Evolutionary conservation across 1,140 invertebrate species (phyloP).

Genomic region (Cyclina sinensis): DNA sequence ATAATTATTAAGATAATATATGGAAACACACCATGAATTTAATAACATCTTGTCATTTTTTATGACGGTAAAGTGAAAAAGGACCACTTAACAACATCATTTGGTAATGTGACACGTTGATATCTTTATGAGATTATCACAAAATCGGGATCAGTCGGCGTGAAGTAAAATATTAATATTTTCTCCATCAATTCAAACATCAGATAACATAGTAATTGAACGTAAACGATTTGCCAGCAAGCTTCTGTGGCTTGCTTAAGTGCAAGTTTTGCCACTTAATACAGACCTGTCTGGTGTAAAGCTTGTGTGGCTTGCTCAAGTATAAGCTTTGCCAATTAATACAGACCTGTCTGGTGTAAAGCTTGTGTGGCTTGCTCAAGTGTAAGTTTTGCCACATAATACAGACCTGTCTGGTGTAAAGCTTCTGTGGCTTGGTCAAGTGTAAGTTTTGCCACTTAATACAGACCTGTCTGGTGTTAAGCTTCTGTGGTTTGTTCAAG

Average conservation of each 20-base stretch:
- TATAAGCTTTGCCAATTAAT: no score
- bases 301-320: no score
- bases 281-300: no score
- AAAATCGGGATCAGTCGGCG: not conserved
- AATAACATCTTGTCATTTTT: constrained; percentile 5
- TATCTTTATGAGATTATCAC: constrained; percentile 29
- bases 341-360: no score
- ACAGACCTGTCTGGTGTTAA: no score
- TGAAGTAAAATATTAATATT: constrained; percentile 39
- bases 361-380: no score
- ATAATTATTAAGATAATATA: not conserved
- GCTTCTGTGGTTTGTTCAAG: no score
- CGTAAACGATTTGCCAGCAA: not conserved
- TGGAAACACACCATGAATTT: not conserved
- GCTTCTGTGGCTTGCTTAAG: not conserved
- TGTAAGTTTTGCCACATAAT: no score
- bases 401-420: no score
- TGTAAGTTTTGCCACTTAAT: no score
- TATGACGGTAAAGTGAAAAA: constrained; percentile 14
- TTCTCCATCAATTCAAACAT: constrained; percentile 12
- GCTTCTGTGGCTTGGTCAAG: no score
- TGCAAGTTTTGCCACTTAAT: no score
- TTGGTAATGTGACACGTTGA: constrained; percentile 26
- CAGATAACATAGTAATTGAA: constrained; percentile 3
- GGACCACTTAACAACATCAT: not conserved